Evolutionary conservation across 2,888 invertebrate species (phyloP).

Genomic region (Cryptus armator): DNA sequence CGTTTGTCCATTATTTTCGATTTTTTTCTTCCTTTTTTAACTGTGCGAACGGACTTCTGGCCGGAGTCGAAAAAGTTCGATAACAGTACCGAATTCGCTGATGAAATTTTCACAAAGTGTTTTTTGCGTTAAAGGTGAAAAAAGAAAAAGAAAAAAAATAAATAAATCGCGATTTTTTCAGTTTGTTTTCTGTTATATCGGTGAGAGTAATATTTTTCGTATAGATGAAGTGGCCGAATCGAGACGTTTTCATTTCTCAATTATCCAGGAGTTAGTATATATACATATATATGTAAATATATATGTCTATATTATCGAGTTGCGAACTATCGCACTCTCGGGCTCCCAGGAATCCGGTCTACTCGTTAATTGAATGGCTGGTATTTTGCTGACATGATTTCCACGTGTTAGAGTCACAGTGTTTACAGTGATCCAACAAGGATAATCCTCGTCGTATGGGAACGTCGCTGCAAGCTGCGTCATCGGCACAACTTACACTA

Average conservation of each 20-base stretch:
- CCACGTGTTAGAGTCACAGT: conserved; percentile 76
- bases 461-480: conserved; percentile 85
- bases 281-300: neutral
- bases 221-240: conserved; percentile 28
- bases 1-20: conserved; percentile 56
- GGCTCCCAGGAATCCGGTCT: conserved; percentile 34
- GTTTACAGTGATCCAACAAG: conserved; percentile 83
- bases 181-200: conserved; percentile 21
- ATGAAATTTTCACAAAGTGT: conserved; percentile 37
- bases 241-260: conserved; percentile 38
- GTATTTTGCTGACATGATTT: conserved; percentile 75
- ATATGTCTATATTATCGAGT: conserved; percentile 7
- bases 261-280: conserved; percentile 55
- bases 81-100: conserved; percentile 16
- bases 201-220: conserved; percentile 9
- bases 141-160: neutral
- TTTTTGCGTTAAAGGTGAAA: conserved; percentile 22
- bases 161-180: conserved; percentile 24
- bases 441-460: conserved; percentile 83
- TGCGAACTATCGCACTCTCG: conserved; percentile 40
- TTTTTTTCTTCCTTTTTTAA: conserved; percentile 2
- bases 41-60: conserved; percentile 16
- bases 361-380: conserved; percentile 74
- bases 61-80: neutral
- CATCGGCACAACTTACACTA: conserved; percentile 84